These are phyloP conservation scores for Tenthredo amoena DNA, from an alignment of 2,888 invertebrate genomes.

Conservation along the genomic window DNA sequence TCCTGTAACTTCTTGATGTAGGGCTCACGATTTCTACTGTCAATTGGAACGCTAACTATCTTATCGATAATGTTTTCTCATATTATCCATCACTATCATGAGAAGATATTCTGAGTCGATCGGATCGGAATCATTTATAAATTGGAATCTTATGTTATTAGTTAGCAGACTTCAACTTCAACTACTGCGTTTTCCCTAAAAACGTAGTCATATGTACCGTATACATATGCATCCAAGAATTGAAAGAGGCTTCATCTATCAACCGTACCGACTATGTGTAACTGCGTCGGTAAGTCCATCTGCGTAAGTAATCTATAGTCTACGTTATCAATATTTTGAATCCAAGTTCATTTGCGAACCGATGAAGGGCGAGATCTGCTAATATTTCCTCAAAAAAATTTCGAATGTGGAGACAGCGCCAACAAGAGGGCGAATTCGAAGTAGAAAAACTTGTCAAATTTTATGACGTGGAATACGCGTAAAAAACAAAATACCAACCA, in stretches of 20 bases:
- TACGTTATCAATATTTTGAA: constrained; percentile 12
- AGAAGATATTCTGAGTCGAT: not conserved
- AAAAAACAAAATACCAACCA: not conserved
- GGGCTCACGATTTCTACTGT: not conserved
- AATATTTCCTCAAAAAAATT: not conserved
- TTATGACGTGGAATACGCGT: not conserved
- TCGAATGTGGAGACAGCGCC: not conserved
- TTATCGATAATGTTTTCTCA: not conserved
- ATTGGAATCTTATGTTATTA: not conserved
- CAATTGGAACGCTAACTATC: not conserved
- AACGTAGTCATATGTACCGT: not conserved
- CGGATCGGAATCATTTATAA: not conserved
- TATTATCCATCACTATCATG: not conserved
- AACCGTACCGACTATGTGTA: not conserved
- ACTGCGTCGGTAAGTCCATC: not conserved
- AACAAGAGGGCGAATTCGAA: not conserved
- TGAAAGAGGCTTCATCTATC: not conserved
- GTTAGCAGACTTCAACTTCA: not conserved
- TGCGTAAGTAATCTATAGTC: not conserved
- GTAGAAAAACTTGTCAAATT: not conserved
- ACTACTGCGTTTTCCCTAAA: not conserved
- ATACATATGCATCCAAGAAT: not conserved
- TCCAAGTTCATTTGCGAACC: not conserved
- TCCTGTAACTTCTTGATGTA: not conserved
- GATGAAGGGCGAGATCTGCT: not conserved